Evolutionary conservation across 2,797 vertebrate species (phyloP).

Genomic region (Cossypha niveicapilla): DNA sequence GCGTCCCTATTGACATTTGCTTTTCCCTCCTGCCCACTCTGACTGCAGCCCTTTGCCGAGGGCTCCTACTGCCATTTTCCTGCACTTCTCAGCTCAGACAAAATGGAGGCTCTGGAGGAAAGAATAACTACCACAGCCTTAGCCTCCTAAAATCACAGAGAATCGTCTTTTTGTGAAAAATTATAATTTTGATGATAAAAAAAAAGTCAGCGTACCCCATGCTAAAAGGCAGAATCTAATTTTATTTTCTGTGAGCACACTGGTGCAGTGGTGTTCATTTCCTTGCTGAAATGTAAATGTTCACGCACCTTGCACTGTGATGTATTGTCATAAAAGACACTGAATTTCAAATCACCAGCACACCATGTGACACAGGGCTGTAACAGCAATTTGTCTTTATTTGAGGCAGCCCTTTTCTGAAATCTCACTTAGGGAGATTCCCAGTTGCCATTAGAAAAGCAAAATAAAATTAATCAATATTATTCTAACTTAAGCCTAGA

Average conservation of each 20-base stretch:
- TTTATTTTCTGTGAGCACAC: not conserved
- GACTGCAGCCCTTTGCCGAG: not conserved
- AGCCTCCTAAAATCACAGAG: not conserved
- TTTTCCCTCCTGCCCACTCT: not conserved
- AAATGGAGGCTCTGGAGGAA: slow-evolving; percentile 46
- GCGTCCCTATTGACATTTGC: not conserved
- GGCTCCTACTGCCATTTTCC: slow-evolving; percentile 27
- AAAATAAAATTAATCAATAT: slow-evolving; percentile 52
- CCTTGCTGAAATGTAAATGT: not conserved
- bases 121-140: not conserved
- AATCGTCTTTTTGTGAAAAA: not conserved
- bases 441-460: slow-evolving; percentile 24
- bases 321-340: not conserved
- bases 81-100: slow-evolving; percentile 28
- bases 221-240: not conserved
- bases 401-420: slow-evolving; percentile 9
- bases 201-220: not conserved
- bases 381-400: slow-evolving; percentile 7
- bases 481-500: slow-evolving; percentile 18
- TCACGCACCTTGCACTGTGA: not conserved
- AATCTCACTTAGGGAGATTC: slow-evolving; percentile 23
- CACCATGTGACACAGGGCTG: not conserved
- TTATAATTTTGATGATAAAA: not conserved
- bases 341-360: slow-evolving; percentile 28
- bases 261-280: not conserved